phyloP scores from a whole-genome alignment of 2,888 invertebrate species.

The Drosophila diplacantha region DNA sequence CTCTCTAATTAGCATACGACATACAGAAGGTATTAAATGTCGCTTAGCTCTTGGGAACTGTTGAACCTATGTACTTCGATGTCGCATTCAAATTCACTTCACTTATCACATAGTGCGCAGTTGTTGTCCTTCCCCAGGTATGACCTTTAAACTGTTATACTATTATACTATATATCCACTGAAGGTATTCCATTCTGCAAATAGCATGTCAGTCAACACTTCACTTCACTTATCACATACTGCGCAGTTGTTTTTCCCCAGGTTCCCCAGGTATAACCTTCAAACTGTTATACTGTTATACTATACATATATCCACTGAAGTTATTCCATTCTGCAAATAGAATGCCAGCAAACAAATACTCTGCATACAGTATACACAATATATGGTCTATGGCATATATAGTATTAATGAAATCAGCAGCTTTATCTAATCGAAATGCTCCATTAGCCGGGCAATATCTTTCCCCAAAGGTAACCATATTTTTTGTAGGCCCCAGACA shows the following conservation, averaged over 20 bases:
- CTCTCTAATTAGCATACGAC: conserved; percentile 51
- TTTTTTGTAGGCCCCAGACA: conserved; percentile 2
- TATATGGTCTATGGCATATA: neutral
- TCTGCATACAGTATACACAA: neutral
- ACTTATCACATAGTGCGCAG: neutral
- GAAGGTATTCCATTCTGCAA: neutral
- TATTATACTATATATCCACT: neutral
- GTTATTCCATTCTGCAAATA: neutral
- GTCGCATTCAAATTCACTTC: too few relatives aligned
- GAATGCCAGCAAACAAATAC: neutral
- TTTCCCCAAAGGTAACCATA: conserved; percentile 9
- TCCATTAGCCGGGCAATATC: conserved; percentile 16
- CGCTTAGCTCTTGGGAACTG: neutral
- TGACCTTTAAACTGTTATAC: neutral
- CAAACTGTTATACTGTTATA: neutral
- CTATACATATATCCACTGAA: neutral
- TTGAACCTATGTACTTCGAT: neutral
- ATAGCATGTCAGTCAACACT: conserved; percentile 1
- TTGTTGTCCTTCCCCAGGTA: neutral
- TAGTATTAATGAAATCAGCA: conserved; percentile 27
- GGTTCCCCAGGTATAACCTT: neutral
- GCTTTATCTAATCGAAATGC: conserved; percentile 33
- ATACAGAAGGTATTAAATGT: conserved; percentile 19
- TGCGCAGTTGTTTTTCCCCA: neutral
- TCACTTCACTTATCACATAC: neutral